phyloP scores from a whole-genome alignment of 1,140 invertebrate species.

The Heliconius himera region DNA sequence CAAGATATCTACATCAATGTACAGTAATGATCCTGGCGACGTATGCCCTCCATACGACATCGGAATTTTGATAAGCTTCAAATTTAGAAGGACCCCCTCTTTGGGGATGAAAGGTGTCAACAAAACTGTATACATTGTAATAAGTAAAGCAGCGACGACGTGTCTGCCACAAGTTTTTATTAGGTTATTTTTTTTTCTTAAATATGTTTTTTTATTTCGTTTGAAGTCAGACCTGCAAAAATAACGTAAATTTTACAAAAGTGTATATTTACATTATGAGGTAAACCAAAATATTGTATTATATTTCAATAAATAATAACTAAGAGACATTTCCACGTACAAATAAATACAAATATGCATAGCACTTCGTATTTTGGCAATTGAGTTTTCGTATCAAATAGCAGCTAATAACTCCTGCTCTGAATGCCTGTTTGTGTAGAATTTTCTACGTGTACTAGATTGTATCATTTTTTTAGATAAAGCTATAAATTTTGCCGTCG shows the following conservation, averaged over 20 bases:
- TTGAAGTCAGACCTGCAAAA: neutral
- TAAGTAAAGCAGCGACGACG: constrained; percentile 30
- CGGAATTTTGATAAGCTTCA: constrained; percentile 64
- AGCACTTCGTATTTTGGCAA: too few relatives aligned
- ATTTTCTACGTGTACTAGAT: too few relatives aligned
- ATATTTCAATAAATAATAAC: too few relatives aligned
- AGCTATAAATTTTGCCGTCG: too few relatives aligned
- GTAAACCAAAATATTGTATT: too few relatives aligned
- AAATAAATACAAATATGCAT: too few relatives aligned
- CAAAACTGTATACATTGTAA: constrained; percentile 50
- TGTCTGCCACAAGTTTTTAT: constrained; percentile 30
- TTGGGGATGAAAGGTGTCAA: constrained; percentile 46
- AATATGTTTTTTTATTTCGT: constrained; percentile 9
- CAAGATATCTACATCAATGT: neutral
- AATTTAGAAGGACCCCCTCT: constrained; percentile 47
- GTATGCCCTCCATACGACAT: constrained; percentile 51
- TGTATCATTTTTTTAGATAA: too few relatives aligned
- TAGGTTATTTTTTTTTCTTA: neutral
- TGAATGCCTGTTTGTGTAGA: too few relatives aligned
- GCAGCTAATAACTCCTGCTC: too few relatives aligned
- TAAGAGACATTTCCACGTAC: too few relatives aligned
- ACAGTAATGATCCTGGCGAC: constrained; percentile 60
- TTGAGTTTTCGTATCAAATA: too few relatives aligned
- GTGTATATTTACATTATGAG: neutral
- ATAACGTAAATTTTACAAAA: too few relatives aligned